Evolutionary conservation across 2,888 invertebrate species (phyloP).

Genomic region (Scaptomyza polygonia): DNA sequence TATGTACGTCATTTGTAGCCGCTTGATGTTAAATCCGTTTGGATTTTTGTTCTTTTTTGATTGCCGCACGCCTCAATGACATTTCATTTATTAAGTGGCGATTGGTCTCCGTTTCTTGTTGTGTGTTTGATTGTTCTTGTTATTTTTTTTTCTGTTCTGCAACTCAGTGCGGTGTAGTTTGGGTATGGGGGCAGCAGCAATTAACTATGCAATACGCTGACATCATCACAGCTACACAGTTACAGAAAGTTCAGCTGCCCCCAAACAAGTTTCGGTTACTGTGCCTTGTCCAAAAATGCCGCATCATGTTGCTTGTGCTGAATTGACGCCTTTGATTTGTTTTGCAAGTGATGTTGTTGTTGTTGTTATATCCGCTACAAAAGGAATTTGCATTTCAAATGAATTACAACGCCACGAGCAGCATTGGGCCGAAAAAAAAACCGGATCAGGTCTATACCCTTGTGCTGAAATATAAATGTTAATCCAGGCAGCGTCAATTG

Average conservation of each 20-base stretch:
- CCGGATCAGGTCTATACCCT: slow-evolving; percentile 1
- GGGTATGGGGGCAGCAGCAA: slow-evolving; percentile 57
- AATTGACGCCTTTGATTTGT: slow-evolving; percentile 71
- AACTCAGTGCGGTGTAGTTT: background rate
- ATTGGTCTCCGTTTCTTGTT: slow-evolving; percentile 25
- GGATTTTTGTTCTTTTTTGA: slow-evolving; percentile 73
- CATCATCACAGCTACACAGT: slow-evolving; percentile 53
- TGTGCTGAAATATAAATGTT: slow-evolving; percentile 76
- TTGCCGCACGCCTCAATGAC: slow-evolving; percentile 79
- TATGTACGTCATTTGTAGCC: slow-evolving; percentile 52
- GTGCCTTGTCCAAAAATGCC: slow-evolving; percentile 44
- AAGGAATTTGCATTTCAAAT: slow-evolving; percentile 77
- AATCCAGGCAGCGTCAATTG: slow-evolving; percentile 77
- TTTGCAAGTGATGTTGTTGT: slow-evolving; percentile 60
- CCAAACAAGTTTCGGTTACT: background rate
- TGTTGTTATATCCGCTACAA: slow-evolving; percentile 76
- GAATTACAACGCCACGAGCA: slow-evolving; percentile 58
- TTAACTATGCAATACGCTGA: slow-evolving; percentile 80
- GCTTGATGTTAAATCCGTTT: slow-evolving; percentile 68
- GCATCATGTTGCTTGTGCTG: slow-evolving; percentile 50
- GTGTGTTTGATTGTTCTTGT: too few species aligned
- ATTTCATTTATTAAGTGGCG: slow-evolving; percentile 79
- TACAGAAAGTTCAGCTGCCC: slow-evolving; percentile 8
- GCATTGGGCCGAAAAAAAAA: slow-evolving; percentile 28
- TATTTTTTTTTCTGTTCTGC: slow-evolving; percentile 4